Base-by-base conservation (phyloP, 1,140 invertebrate species). In the Uloborus diversus region DNA sequence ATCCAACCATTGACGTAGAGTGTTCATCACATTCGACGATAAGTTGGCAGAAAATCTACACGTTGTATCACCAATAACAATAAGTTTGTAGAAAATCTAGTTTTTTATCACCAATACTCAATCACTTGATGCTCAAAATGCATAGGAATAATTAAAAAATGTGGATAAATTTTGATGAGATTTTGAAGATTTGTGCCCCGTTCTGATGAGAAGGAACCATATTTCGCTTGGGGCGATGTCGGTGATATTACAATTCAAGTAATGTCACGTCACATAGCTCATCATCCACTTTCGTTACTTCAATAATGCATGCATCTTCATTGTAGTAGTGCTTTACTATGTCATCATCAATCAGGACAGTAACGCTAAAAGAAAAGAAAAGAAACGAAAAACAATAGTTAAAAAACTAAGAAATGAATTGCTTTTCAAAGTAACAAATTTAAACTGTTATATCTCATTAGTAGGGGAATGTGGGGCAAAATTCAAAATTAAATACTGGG, bases 341-440 rank as follows among this genome's bases (percentile, higher is more conserved):
- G 84, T 99, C 96, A 87, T 99, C 97, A 89, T 99, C 97, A 94
- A 99, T 96, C 92, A 97, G 97, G 89, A 97, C 96, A 87, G 94
- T 95, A 92, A 97, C 96, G 91, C 96, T 98, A 90, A 9, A 62
- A 51, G 49, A 51, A 51, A 51, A 11, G 37, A 1, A 42, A 17
- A 42, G 37, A 9, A 17, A 42, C 37, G 17, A 42, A 42, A 42
- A 42, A 42, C 17, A 13, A 42, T 13, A 42, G 9, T 42, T 42
- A 1, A 1, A 2, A 42, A 42, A 42, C 37, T 13, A 0, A 42
- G 9, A 42, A 42, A 42, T 42, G 9, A 9, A 42, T 1, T 42
- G 17, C 37, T 42, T 42, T 42, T n/a, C n/a, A n/a, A n/a, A n/a
- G n/a, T n/a, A n/a, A n/a, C n/a, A n/a, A n/a, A n/a, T n/a, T n/a